Conservation (phyloP, 2,797 vertebrate genomes). For the Aldrovandia affinis region DNA sequence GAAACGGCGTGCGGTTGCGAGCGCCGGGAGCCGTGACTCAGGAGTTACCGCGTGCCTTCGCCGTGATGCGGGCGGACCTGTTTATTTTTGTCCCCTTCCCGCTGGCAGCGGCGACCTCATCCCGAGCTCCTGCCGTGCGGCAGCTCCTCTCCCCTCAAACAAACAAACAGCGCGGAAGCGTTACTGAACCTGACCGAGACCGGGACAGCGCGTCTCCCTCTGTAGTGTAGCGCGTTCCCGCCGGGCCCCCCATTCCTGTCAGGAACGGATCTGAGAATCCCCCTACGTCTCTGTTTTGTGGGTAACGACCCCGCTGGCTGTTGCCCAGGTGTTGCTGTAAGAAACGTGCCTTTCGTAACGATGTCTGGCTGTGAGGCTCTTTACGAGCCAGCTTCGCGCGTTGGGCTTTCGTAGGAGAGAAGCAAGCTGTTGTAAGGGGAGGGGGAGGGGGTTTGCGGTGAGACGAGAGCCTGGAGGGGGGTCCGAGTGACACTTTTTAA, state of each 20-base stretch:
- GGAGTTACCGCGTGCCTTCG: neutral
- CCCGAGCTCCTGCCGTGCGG: neutral
- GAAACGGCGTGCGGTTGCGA: neutral
- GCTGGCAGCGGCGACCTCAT: neutral
- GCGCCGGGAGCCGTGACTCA: neutral
- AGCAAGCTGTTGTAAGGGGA: neutral
- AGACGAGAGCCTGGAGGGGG: constrained; percentile 8
- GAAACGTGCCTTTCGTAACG: neutral
- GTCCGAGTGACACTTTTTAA: neutral
- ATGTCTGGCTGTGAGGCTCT: neutral
- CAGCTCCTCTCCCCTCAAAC: neutral
- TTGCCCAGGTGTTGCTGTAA: neutral
- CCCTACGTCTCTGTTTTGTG: neutral
- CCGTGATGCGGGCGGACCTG: neutral
- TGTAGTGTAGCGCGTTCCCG: neutral
- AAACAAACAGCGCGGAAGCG: constrained; percentile 27
- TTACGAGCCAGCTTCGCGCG: neutral
- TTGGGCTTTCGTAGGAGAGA: neutral
- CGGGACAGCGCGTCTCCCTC: neutral
- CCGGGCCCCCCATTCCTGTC: neutral
- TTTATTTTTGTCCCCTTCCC: neutral
- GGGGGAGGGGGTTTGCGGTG: neutral
- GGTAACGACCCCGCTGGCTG: neutral
- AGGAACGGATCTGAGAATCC: neutral
- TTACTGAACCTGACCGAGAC: constrained; percentile 53